Evolutionary conservation across 1,140 invertebrate species (phyloP), one percentile per base, ranked within the genome.

Genomic region (Listronotus oregonensis): DNA sequence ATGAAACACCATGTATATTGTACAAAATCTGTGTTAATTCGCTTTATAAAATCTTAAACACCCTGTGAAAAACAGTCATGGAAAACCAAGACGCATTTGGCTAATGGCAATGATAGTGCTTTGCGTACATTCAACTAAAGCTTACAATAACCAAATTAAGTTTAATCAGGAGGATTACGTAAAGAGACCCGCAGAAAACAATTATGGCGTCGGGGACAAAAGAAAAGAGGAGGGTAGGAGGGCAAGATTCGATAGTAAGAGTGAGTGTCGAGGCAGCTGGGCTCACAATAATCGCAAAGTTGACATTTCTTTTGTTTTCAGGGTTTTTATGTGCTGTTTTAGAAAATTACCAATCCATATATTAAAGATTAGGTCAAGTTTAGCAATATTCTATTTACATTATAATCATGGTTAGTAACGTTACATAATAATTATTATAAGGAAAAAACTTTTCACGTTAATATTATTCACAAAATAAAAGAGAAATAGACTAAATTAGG

Each of bases 301-400:
- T 71, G 71, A 75, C 73, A 68, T 49, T 39, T 31, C 42, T 47
- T 31, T 49, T 47, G n/a, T 27, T 17, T 55, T 32, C 14, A n/a
- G 11, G 14, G 5, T 32, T 39, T 0, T 39, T 12, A n/a, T 6
- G 6, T 40, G 52, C 9, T 8, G 39, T 10, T 47, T 14, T 17
- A 47, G 21, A 21, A 47, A 17, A 40, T 50, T 11, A 50, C 17
- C 21, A 21, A 50, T 50, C 47, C 47, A 21, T 21, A 50, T 50
- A 11, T 50, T 27, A 27, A 27, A 5, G 1, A 27, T 27, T 27
- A 27, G n/a, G n/a, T n/a, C n/a, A n/a, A n/a, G n/a, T n/a, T n/a
- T n/a, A n/a, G n/a, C n/a, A n/a, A n/a, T n/a, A n/a, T n/a, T n/a
- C n/a, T n/a, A n/a, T n/a, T n/a, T n/a, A n/a, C n/a, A n/a, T n/a